Percentiles rank a stretch among this genome's conserved stretches.
Evolutionary conservation across 2,113 vertebrate species (phyloP).

Genomic region (Scopus umbretta): DNA sequence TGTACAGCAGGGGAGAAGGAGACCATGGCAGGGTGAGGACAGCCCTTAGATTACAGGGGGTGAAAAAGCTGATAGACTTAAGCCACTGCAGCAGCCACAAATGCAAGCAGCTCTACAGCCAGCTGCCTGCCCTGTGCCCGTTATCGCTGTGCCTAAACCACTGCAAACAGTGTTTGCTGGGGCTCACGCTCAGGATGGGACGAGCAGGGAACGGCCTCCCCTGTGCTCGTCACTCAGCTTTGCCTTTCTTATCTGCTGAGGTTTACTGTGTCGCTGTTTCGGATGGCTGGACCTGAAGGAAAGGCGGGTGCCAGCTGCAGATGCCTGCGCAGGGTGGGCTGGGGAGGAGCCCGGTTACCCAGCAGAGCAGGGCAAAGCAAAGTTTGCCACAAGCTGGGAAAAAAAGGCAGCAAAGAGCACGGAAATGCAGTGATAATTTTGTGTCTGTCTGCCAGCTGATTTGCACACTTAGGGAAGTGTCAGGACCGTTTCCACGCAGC

Average conservation of each 20-base stretch:
- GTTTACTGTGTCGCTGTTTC: rapidly evolving
- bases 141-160: rapidly evolving
- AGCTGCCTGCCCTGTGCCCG: neutral
- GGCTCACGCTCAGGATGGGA: neutral
- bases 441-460: neutral
- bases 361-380: neutral
- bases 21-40: neutral
- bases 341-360: neutral
- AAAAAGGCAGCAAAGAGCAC: neutral
- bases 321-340: no score
- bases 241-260: neutral
- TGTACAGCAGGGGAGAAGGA: rapidly evolving
- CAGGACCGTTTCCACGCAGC: neutral
- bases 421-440: neutral
- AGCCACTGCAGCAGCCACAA: rapidly evolving
- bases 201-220: neutral
- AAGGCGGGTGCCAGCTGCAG: neutral
- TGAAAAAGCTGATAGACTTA: neutral
- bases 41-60: neutral
- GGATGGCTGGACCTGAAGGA: neutral
- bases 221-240: rapidly evolving
- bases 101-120: neutral
- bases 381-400: neutral
- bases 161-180: neutral
- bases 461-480: no score